Evolutionary conservation across 2,113 vertebrate species (phyloP).

Genomic region (Eurystomus gularis): DNA sequence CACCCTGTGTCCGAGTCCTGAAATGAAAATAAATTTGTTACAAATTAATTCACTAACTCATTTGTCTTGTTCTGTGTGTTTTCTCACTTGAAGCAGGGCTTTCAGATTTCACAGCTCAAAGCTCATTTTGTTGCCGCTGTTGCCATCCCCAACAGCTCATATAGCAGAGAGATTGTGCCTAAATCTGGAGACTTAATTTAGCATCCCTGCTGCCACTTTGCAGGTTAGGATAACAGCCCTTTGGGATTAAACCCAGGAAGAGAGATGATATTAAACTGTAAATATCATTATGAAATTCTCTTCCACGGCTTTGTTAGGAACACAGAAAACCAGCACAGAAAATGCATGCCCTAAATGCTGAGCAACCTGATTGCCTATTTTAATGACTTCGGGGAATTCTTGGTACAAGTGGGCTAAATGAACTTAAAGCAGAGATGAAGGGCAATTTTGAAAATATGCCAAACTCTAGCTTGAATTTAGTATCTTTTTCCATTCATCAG

Average conservation of each 20-base stretch:
- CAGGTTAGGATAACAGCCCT: neutral
- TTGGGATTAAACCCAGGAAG: neutral
- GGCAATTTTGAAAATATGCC: neutral
- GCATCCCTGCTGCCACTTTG: neutral
- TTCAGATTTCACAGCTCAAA: neutral
- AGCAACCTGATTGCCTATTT: neutral
- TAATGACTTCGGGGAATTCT: neutral
- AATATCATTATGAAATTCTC: neutral
- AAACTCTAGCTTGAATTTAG: neutral
- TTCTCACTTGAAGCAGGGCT: neutral
- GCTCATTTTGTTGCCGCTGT: neutral
- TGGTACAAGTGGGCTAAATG: neutral
- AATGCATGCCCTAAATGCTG: neutral
- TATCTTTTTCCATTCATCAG: neutral
- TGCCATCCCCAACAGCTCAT: neutral
- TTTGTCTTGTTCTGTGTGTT: neutral
- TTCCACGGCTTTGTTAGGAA: neutral
- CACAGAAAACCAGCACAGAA: neutral
- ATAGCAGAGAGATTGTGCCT: neutral
- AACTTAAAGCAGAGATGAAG: neutral
- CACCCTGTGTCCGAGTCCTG: fast-evolving
- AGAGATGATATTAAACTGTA: neutral
- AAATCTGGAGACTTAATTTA: neutral
- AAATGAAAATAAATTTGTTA: neutral
- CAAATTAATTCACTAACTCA: neutral